Base-by-base conservation (phyloP, 2,888 invertebrate genomes). In the Rhagophthalmus giganteus region DNA sequence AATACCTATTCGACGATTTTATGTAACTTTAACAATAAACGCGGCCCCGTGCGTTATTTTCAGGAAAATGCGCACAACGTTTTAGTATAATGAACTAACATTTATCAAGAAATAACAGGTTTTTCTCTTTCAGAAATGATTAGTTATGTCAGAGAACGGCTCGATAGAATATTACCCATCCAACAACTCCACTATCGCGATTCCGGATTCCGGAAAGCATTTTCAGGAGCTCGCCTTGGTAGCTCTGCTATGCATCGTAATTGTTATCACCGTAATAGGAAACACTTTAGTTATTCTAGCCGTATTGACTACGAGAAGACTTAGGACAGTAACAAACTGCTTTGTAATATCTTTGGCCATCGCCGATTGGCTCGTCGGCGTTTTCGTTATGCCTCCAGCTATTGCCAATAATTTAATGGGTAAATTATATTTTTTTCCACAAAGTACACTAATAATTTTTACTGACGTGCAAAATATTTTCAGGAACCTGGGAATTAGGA, bases 331-430 rank as follows among this genome's bases (percentile, higher is more conserved):
- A 20, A 96, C 95, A 35, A 96, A 97, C 72, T 92, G 94, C 70
- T 94, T 96, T 75, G 94, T 97, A 57, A 93, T 94, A 68, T 95
- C 94, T 40, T 77, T 97, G 70, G 96, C 96, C 0, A 87, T 88
- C 0, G 95, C 96, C 32, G 97, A 97, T 79, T 82, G 95, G 73
- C 74, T 94, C 58, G 94, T 97, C 2, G 97, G 95, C 1, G 84
- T 94, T 20, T 90, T 93, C 66, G 95, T 97, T 0, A 90, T 97
- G 88, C 96, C 96, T 1, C 94, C 94, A 33, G 94, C 94, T n/a
- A 91, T 94, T 26, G 88, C 90, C 48, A 83, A 90, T 50, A 87
- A 91, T 75, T 81, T 94, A 42, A 85, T 85, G 76, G 91, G 93
- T 82, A 76, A 86, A 13, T 37, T 31, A 8, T 16, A 41, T 41